These are phyloP conservation scores for Brachionus paranguensis DNA, from an alignment of 1,140 invertebrate genomes.

Conservation along the genomic window DNA sequence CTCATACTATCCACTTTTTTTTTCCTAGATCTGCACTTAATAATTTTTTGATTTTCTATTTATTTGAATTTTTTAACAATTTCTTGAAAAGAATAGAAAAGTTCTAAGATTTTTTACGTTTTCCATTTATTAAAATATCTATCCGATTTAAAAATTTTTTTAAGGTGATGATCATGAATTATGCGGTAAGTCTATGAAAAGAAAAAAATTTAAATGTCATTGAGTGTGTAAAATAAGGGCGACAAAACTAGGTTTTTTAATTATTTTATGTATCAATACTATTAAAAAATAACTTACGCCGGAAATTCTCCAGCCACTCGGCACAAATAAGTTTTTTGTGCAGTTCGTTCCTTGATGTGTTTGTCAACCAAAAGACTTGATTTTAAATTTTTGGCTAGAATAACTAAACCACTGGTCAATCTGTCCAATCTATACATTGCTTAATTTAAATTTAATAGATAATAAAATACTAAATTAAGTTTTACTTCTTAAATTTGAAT, in stretches of 20 bases:
- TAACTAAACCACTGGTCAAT: slow-evolving; percentile 82
- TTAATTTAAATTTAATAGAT: slow-evolving; percentile 43
- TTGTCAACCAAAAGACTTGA: slow-evolving; percentile 43
- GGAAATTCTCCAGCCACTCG: slow-evolving; percentile 93
- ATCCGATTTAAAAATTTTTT: neutral
- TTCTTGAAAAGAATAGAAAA: neutral
- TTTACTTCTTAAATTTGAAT: slow-evolving; percentile 85
- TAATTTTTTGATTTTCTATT: neutral
- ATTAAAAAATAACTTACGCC: slow-evolving; percentile 64
- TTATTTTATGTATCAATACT: no score
- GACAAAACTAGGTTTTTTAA: no score
- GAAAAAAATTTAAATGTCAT: no score
- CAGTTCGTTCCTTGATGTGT: slow-evolving; percentile 80
- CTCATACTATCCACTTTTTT: no score
- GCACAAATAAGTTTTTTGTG: slow-evolving; percentile 93
- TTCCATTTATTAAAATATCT: neutral
- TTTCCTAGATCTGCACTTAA: neutral
- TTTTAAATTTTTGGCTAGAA: slow-evolving; percentile 74
- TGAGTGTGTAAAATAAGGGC: no score
- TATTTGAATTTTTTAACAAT: neutral
- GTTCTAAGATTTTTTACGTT: neutral
- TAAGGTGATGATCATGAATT: no score
- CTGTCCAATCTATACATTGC: slow-evolving; percentile 66
- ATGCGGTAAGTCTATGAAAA: no score
- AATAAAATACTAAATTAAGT: slow-evolving; percentile 5